Evolutionary conservation across 2,797 vertebrate species (phyloP).

Genomic region (Falco naumanni): DNA sequence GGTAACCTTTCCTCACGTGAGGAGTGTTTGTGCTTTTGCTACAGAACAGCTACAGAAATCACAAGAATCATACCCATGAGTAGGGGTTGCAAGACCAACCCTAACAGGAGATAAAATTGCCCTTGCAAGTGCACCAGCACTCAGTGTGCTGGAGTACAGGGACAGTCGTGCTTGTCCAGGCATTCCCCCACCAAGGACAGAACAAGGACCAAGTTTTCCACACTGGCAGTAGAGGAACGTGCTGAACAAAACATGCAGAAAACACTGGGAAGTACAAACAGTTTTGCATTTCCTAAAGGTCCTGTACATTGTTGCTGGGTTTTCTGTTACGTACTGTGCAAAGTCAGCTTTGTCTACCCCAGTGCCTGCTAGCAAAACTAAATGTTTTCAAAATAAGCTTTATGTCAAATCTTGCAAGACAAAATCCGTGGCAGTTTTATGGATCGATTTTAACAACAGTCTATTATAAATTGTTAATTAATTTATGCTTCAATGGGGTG

Average conservation of each 20-base stretch:
- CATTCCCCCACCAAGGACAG: neutral
- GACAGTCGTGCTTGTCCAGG: neutral
- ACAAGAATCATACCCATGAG: neutral
- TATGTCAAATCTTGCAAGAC: neutral
- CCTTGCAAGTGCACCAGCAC: neutral
- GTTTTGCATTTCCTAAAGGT: neutral
- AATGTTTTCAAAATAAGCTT: neutral
- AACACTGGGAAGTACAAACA: neutral
- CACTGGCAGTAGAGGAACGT: neutral
- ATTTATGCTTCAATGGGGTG: neutral
- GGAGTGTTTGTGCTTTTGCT: constrained; percentile 5
- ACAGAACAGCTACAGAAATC: neutral
- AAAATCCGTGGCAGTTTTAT: neutral
- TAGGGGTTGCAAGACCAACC: neutral
- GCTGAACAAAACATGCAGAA: neutral
- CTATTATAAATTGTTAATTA: constrained; percentile 6
- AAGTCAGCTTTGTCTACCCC: neutral
- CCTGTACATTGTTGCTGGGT: neutral
- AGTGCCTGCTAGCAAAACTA: neutral
- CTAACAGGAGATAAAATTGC: neutral
- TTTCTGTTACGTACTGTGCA: neutral
- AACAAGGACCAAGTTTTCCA: neutral
- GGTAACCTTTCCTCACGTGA: neutral
- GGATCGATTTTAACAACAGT: neutral
- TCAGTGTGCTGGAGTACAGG: neutral